Base-by-base conservation (phyloP, 2,888 invertebrate species). In the Drosophila differens region DNA sequence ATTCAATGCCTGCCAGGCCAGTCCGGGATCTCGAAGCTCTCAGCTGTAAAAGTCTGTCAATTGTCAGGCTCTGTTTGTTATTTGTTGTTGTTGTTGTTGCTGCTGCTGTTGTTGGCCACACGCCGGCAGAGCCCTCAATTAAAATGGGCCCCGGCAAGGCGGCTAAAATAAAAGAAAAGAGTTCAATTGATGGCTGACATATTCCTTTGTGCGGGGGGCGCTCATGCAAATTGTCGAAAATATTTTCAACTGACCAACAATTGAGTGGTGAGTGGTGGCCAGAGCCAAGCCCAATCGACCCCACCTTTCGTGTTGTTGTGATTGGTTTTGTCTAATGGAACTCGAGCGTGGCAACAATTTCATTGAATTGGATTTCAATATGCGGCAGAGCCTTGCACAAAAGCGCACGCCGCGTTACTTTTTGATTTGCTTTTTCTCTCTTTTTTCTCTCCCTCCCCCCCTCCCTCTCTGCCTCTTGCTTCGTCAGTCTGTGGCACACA, bases 311-410 rank as follows among this genome's bases (percentile, higher is more conserved):
- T 66, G 81, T 85, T 91, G 84, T 91, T 84, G 83, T 90, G 90
- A 89, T 87, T 90, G 90, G 87, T 85, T 92, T 92, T 91, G 91
- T 92, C 91, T 92, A 92, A 91, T 91, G 91, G 91, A 92, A 92
- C 90, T 92, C 88, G 84, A 85, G 91, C 91, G 84, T 91, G 79
- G 84, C 83, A 83, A 83, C 84, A 83, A 83, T 87, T 86, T 82
- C 90, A 82, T 83, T 83, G 91, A 91, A 91, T 92, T 92, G 87
- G 82, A 91, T 92, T 92, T 92, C 91, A 92, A 91, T 91, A 89
- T 89, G 76, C 70, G 55, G 67, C 64, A 74, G 57, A 51, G 25
- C 55, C 51, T 41, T 58, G 52, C 66, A 76, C 59, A 80, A 80
- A 83, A 78, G 79, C 60, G 62, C 59, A 51, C 49, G 37, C 63